Base-by-base conservation (phyloP, 2,888 invertebrate species). In the Cephus spinipes region DNA sequence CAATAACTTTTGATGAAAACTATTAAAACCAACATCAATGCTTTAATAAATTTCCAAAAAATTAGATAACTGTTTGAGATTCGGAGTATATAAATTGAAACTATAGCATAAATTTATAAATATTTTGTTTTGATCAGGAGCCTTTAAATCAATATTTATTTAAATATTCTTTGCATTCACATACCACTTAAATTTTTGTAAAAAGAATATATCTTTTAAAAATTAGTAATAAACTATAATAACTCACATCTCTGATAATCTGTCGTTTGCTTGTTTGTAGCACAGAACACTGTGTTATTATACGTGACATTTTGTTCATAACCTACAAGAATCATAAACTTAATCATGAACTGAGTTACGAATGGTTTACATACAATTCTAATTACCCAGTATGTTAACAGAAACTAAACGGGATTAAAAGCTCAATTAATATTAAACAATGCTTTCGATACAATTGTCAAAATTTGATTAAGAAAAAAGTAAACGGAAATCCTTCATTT, bases 261-360 rank as follows among this genome's bases (percentile, higher is more conserved):
- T 55, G 55, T 23, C 55, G 55, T 55, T 23, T 23, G 23, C 55
- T 55, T 55, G 23, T 55, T 55, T 55, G 55, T 55, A 55, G 6
- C 0, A 2, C 55, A 55, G 9, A 55, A 9, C 23, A 23, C 23
- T 55, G 55, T 55, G 55, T 55, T 55, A 55, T 69, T 6, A 73
- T 74, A 73, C 73, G 80, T 69, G 81, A 81, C 81, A 81, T 81
- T 81, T 80, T 40, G 9, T 55, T 1, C 6, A 55, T 55, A 55
- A 55, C 55, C 55, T 55, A 55, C 55, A 55, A 23, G 9, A 23
- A 55, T 55, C 23, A 40, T 40, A 40, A 9, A 9, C 40, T 40
- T 23, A 23, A 23, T 9, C 23, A 23, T 55, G 55, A 55, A 55
- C 23, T 9, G 9, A 55, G 23, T 23, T 55, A 15, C 55, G 55